Conservation (phyloP, 2,113 vertebrate species). For the Heterotis niloticus region DNA sequence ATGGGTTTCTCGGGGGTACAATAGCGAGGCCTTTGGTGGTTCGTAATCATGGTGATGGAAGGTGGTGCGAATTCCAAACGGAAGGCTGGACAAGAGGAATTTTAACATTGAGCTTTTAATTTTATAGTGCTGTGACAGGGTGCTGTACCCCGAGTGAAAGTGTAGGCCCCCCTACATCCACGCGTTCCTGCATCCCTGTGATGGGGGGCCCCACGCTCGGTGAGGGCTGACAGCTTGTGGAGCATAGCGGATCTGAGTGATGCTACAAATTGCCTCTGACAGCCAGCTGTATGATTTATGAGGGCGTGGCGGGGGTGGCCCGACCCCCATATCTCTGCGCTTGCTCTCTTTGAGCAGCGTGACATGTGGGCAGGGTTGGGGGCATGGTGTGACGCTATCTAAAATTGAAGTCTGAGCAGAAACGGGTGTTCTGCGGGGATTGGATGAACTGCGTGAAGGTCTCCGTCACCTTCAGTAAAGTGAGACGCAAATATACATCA, state of each 20-base stretch:
- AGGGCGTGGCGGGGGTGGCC: conserved; percentile 7
- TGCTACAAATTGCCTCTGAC: background rate
- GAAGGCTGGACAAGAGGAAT: too few species aligned
- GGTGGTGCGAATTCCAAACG: too few species aligned
- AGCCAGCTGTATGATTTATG: conserved; percentile 19
- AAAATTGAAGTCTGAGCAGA: conserved; percentile 16
- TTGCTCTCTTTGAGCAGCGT: background rate
- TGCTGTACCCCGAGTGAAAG: too few species aligned
- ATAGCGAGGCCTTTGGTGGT: too few species aligned
- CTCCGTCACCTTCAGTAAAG: background rate
- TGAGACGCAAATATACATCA: too few species aligned
- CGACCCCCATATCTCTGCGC: conserved; percentile 4
- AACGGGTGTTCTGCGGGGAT: background rate
- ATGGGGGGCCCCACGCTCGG: background rate
- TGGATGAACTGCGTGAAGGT: background rate
- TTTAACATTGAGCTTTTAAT: too few species aligned
- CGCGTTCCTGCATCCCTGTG: too few species aligned
- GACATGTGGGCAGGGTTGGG: background rate
- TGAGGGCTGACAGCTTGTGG: background rate
- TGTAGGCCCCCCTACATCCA: too few species aligned
- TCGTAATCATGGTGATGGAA: too few species aligned
- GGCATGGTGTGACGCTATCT: conserved; percentile 11
- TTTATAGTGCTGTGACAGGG: too few species aligned
- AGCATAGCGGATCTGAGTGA: background rate
- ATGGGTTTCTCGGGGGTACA: too few species aligned